phyloP scores from a whole-genome alignment of 2,113 vertebrate species.

The Cepphus grylle region DNA sequence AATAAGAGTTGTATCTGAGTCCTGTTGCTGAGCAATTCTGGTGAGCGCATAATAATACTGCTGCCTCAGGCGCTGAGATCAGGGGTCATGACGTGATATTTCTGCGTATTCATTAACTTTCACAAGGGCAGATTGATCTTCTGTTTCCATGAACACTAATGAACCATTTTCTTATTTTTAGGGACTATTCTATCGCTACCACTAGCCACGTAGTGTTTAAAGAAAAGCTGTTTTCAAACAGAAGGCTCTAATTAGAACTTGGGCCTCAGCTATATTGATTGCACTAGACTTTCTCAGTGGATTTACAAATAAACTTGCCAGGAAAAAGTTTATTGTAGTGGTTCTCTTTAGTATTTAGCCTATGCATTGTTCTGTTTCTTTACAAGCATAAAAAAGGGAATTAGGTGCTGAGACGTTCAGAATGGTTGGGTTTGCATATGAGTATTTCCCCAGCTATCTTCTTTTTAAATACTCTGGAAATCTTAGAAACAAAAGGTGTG shows the following conservation, averaged over 20 bases:
- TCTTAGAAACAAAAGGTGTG: not conserved
- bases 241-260: not conserved
- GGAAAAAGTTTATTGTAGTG: not conserved
- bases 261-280: not conserved
- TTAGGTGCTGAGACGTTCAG: not conserved
- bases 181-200: not conserved
- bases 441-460: not conserved
- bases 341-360: not conserved
- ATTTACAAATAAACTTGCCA: not conserved
- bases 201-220: not conserved
- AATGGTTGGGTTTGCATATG: not conserved
- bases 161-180: not conserved
- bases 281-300: not conserved
- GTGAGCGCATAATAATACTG: not conserved
- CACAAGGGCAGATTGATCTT: not conserved
- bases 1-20: not conserved
- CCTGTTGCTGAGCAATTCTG: not conserved
- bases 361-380: rapidly evolving
- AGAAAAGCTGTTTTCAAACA: not conserved
- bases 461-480: not conserved
- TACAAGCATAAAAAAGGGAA: not conserved
- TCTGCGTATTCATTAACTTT: not conserved
- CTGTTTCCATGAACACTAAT: not conserved
- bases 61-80: not conserved
- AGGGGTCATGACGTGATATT: not conserved